Base-by-base conservation (phyloP, 2,113 vertebrate genomes). In the Chloebia gouldiae region DNA sequence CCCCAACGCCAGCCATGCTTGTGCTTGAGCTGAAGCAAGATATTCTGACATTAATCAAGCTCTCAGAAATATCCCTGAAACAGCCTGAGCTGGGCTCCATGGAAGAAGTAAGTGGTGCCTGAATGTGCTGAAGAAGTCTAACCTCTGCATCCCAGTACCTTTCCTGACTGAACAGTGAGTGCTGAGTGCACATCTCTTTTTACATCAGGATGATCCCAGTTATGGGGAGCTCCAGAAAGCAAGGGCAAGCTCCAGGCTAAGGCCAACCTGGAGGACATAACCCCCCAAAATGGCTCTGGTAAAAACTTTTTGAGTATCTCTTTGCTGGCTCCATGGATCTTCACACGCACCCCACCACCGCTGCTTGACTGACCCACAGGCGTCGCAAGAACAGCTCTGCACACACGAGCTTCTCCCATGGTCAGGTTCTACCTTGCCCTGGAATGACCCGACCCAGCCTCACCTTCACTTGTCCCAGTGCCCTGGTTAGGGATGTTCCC, bases 261-360 rank as follows among this genome's bases (percentile, higher is more conserved):
- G n/a, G 40, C 50, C 69, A 82, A 1, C 21, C 24, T 39, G 50
- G 33, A 69, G 59, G n/a, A 10, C 1, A 2, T 7, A 10, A 15
- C 20, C 84, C 28, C 22, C 37, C 39, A 57, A 37, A 87, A 92
- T 4, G 7, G 31, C 40, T 87, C 69, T 30, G 22, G 7, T 33
- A 35, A 35, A 61, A 82, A 54, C 33, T 20, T 79, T 51, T 24
- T 17, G 25, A 21, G n/a, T 50, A 13, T 72, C 35, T 27, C 40
- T 78, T 86, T 68, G 30, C 40, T 72, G 40, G 15, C 28, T 35
- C 50, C 19, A 3, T 12, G 35, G 44, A 77, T 39, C 45, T 75
- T 71, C 6, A 2, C 21, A 14, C 27, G 51, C 28, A 42, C 47
- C 40, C 27, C 54, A 31, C 51, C 78, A 54, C 45, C 0, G 0